Evolutionary conservation across 2,113 vertebrate genomes (phyloP), one percentile per base, ranked within the genome.

Genomic region (Sinocyclocheilus anophthalmus): DNA sequence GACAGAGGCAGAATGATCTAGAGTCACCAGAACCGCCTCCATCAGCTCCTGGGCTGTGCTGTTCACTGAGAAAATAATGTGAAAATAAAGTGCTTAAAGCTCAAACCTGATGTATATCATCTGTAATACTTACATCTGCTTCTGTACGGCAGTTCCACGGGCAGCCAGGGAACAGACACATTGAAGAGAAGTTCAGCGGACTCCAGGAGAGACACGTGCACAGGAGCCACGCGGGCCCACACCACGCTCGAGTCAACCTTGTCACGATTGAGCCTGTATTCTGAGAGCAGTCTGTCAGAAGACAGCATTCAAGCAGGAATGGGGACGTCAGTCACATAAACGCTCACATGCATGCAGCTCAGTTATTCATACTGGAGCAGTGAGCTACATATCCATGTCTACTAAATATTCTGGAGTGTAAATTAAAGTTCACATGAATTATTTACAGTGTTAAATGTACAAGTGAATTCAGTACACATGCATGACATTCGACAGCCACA

Each of bases 1-100:
- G 7, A 48, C n/a, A 20, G 12, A 1, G 12, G 50, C 65, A 4
- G 75, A 0, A 12, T 82, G n/a, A 8, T 92, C 90, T n/a, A 94
- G 79, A 67, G 93, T 76, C 39, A 78, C 76, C 59, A 92, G 81
- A 48, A 93, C 67, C n/a, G 88, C 63, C 63, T 91, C 87, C 1
- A 95, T 92, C 83, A 95, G 88, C 87, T 85, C 90, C 84, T 83
- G 83, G 73, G 93, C 94, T 7, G 89, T 92, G 59, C 78, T 91
- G 91, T 93, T 92, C 26, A 94, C 94, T 95, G 83, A 13, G 75
- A 2, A 33, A 84, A 75, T 9, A 65, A 42, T 16, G 8, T 16
- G 26, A 48, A 76, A 1, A 4, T 61, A 76, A 57, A 37, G 39
- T 9, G 61, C 69, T 2, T 16, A 26, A 22, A 24, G 39, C n/a